A percentile compares a stretch with the other conserved stretches of the same genome.
phyloP scores from a whole-genome alignment of 2,888 invertebrate species.

The Trichacis sp. region DNA sequence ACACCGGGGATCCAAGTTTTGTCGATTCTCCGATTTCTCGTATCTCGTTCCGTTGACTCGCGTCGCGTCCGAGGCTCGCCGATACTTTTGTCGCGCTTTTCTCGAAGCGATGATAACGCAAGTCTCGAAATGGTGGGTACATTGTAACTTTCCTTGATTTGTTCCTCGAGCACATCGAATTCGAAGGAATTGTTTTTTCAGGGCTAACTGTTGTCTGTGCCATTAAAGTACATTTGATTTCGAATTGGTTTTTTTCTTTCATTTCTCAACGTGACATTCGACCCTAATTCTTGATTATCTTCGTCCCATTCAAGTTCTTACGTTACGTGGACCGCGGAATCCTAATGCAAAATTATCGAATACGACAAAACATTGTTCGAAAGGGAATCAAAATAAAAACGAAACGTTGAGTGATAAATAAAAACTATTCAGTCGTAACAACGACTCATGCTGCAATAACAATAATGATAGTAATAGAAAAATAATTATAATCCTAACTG shows the following conservation, averaged over 20 bases:
- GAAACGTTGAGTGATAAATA: conserved; percentile 41
- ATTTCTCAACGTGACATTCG: neutral
- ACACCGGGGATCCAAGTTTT: conserved; percentile 55
- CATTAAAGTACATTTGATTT: neutral
- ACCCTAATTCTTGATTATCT: conserved; percentile 2
- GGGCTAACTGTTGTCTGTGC: conserved; percentile 15
- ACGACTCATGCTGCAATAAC: conserved; percentile 22
- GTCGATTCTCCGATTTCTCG: conserved; percentile 28
- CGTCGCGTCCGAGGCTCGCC: neutral
- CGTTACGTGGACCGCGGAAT: too few relatives aligned
- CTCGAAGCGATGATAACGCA: conserved; percentile 4
- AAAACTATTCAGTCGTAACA: conserved; percentile 20
- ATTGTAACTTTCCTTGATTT: conserved; percentile 28
- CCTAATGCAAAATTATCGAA: neutral
- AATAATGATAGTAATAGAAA: conserved; percentile 42
- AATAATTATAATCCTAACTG: conserved; percentile 42
- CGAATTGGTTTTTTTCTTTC: neutral
- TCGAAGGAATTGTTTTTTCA: too few relatives aligned
- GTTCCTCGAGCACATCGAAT: too few relatives aligned
- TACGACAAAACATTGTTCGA: neutral
- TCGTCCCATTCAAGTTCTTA: conserved; percentile 18
- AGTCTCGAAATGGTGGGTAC: conserved; percentile 30
- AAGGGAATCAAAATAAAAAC: conserved; percentile 10
- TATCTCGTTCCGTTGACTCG: conserved; percentile 33
- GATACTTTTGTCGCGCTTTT: neutral